Evolutionary conservation across 2,888 invertebrate species (phyloP).

Genomic region (Drosophila histrio): DNA sequence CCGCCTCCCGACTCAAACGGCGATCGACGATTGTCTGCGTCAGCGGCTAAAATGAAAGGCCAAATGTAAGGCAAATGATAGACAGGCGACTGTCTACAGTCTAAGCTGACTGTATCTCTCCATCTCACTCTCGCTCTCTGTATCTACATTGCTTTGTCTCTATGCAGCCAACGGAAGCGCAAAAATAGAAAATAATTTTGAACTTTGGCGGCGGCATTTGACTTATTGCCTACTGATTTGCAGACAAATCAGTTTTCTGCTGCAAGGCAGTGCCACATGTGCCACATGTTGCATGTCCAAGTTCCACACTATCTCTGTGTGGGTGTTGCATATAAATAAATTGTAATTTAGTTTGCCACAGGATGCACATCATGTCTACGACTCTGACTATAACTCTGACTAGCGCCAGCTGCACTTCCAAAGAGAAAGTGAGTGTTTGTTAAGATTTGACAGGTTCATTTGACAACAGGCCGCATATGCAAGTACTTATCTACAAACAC

Average conservation of each 20-base stretch:
- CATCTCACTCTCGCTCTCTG: neutral
- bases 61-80: constrained; percentile 75
- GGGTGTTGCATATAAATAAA: constrained; percentile 79
- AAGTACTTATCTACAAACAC: constrained; percentile 47
- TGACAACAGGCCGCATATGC: constrained; percentile 58
- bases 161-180: constrained; percentile 67
- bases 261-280: constrained; percentile 47
- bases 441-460: constrained; percentile 81
- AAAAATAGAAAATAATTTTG: constrained; percentile 72
- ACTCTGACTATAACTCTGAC: constrained; percentile 10
- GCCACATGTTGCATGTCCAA: constrained; percentile 36
- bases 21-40: constrained; percentile 64
- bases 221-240: constrained; percentile 80
- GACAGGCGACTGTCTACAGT: constrained; percentile 71
- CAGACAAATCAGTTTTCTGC: constrained; percentile 71
- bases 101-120: constrained; percentile 50
- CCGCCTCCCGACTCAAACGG: constrained; percentile 22
- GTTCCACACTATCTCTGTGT: constrained; percentile 18
- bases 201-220: constrained; percentile 79
- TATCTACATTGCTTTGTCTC: neutral
- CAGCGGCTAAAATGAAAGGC: constrained; percentile 79
- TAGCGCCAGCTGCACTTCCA: constrained; percentile 69
- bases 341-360: constrained; percentile 77
- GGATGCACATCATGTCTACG: constrained; percentile 58
- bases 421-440: constrained; percentile 82